Evolutionary conservation across 2,888 invertebrate genomes (phyloP), one percentile per base, ranked within the genome.

Genomic region (Rugalucina vietnamica): DNA sequence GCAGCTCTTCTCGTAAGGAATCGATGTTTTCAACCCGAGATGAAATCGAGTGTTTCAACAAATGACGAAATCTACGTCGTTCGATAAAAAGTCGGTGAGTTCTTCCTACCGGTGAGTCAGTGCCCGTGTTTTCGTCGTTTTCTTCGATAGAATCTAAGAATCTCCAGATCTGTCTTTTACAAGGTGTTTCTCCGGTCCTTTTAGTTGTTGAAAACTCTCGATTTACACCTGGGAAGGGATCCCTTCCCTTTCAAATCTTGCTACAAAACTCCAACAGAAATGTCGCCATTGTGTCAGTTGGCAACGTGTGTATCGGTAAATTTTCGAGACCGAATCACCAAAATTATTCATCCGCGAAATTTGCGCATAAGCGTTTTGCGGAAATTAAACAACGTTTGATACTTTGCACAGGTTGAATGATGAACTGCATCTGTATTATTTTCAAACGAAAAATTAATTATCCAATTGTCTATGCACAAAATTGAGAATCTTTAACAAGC

Each of bases 281-380:
- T 37, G 88, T 88, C 88, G 90, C 91, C 91, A 91, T 91, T 90
- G 90, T 91, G 88, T 65, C 84, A 88, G 84, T 84, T 89, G 89
- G 88, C 91, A 90, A 91, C 90, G 90, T 90, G 90, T 90, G 86
- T 57, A 87, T 77, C 32, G 65, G 65, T 54, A 71, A 43, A 75
- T 43, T 71, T 65, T 70, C 27, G 34, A 57, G n/a, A 54, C 76
- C 84, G 36, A 43, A 77, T 78, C 77, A 78, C 82, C 1, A 1
- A 18, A 34, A 72, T 39, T 72, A 72, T 43, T n/a, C 39, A 14
- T 72, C 24, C 72, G 72, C 72, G 1, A 37, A 43, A 27, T 21
- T 72, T 81, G 49, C 36, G 21, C 36, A 39, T 36, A 74, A 69
- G 39, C 5, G 21, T 10, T 32, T 69, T 69, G 65, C 37, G 65